Evolutionary conservation across 2,797 vertebrate genomes (phyloP).

Genomic region (Sus cebifrons): DNA sequence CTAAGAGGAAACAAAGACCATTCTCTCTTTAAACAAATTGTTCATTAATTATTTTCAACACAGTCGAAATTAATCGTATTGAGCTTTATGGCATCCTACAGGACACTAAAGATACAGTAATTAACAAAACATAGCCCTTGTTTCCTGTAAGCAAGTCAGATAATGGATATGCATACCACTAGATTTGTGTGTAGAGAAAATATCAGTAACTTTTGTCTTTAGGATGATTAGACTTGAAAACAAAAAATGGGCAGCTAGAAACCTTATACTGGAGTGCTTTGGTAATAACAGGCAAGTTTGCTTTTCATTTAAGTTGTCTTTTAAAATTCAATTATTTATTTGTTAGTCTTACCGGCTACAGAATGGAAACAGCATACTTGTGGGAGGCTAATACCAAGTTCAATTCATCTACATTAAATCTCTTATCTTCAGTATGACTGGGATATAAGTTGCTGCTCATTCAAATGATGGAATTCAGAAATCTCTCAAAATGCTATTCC

Average conservation of each 20-base stretch:
- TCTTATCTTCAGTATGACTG: not conserved
- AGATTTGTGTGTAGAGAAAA: not conserved
- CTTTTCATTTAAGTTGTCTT: constrained; percentile 44
- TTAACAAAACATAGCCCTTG: constrained; percentile 37
- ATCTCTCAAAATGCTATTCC: constrained; percentile 50
- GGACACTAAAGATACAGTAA: constrained; percentile 1
- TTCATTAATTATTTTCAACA: constrained; percentile 61
- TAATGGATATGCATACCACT: not conserved
- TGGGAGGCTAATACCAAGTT: not conserved
- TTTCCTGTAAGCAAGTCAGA: not conserved
- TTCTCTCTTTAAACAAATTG: constrained; percentile 26
- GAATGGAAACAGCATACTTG: not conserved
- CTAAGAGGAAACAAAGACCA: constrained; percentile 46
- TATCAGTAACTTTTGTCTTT: constrained; percentile 28
- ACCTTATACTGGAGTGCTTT: not conserved
- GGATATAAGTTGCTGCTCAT: constrained; percentile 17
- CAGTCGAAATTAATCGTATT: constrained; percentile 6
- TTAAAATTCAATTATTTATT: constrained; percentile 46
- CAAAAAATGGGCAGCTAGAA: constrained; percentile 1
- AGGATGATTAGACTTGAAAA: not conserved
- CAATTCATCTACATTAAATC: not conserved
- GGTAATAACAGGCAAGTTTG: not conserved
- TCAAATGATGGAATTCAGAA: constrained; percentile 61
- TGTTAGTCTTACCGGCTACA: not conserved
- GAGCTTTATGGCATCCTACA: constrained; percentile 25